These are phyloP conservation scores for Gymnoscopelus microlampas DNA, from an alignment of 2,797 vertebrate genomes.

Conservation along the genomic window DNA sequence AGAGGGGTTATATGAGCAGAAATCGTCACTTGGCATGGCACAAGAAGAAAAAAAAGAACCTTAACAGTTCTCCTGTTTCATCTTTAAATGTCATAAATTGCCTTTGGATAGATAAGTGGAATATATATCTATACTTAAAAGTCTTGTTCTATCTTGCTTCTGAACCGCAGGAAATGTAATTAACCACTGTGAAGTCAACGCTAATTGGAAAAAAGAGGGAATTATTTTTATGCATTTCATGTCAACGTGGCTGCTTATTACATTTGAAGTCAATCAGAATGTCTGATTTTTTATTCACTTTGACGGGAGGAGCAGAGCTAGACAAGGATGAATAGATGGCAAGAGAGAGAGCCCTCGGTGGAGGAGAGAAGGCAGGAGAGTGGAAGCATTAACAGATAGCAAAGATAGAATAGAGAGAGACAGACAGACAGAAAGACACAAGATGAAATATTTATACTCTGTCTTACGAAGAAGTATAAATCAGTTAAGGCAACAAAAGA, in stretches of 20 bases:
- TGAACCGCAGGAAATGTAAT: conserved; percentile 69
- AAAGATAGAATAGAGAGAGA: not conserved
- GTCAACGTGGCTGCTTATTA: conserved; percentile 55
- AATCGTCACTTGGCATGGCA: conserved; percentile 1
- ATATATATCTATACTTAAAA: conserved; percentile 59
- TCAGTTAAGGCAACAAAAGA: no score
- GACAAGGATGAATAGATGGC: not conserved
- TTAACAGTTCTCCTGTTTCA: conserved; percentile 54
- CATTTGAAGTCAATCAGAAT: conserved; percentile 67
- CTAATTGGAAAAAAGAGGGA: conserved; percentile 68
- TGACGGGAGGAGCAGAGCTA: conserved; percentile 41
- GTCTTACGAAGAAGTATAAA: no score
- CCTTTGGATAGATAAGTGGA: conserved; percentile 57
- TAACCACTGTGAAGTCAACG: conserved; percentile 66
- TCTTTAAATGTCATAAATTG: conserved; percentile 62
- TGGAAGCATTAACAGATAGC: not conserved
- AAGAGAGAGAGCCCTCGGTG: not conserved
- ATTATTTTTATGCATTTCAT: conserved; percentile 65
- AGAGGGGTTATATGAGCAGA: conserved; percentile 9
- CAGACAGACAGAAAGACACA: not conserved
- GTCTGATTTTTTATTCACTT: conserved; percentile 68
- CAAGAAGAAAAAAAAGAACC: conserved; percentile 21
- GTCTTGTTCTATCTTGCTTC: conserved; percentile 56
- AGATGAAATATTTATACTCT: no score
- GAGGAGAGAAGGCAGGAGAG: conserved; percentile 17